phyloP scores from a whole-genome alignment of 1,140 invertebrate species.

The Orussus abietinus region DNA sequence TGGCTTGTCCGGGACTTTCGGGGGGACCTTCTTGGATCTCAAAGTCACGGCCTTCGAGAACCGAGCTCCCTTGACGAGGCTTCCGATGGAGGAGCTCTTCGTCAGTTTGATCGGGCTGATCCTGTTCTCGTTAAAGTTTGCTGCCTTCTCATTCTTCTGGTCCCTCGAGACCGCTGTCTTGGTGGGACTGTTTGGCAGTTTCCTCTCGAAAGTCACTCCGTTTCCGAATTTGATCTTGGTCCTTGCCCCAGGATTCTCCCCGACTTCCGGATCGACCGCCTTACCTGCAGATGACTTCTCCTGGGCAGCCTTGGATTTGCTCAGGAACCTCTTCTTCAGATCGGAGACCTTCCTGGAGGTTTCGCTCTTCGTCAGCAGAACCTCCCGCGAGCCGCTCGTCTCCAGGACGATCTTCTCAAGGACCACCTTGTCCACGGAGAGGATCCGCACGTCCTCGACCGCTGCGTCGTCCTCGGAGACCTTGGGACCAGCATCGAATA shows the following conservation, averaged over 20 bases:
- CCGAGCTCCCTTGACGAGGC: conserved; percentile 10
- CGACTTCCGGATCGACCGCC: background rate
- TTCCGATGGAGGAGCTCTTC: conserved; percentile 21
- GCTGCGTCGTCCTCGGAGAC: conserved; percentile 6
- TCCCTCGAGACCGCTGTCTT: conserved; percentile 12
- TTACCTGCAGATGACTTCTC: background rate
- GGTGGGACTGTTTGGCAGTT: conserved; percentile 5
- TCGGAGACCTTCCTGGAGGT: conserved; percentile 21
- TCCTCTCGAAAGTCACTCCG: too few relatives aligned
- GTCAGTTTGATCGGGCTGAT: conserved; percentile 24
- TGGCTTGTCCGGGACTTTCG: conserved; percentile 14
- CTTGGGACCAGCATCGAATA: too few relatives aligned
- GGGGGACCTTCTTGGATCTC: conserved; percentile 16
- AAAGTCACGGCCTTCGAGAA: conserved; percentile 2
- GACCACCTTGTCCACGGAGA: conserved; percentile 30
- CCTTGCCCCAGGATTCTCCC: too few relatives aligned
- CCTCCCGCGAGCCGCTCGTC: conserved; percentile 22
- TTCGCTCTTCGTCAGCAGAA: conserved; percentile 28
- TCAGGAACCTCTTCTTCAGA: conserved; percentile 3
- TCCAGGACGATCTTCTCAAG: conserved; percentile 33
- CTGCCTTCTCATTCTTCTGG: conserved; percentile 7
- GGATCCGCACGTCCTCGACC: conserved; percentile 16
- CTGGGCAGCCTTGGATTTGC: background rate
- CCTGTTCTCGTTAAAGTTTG: conserved; percentile 8
- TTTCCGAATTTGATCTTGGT: too few relatives aligned